Evolutionary conservation across 2,797 vertebrate species (phyloP).

Genomic region (Spatula versicolor): DNA sequence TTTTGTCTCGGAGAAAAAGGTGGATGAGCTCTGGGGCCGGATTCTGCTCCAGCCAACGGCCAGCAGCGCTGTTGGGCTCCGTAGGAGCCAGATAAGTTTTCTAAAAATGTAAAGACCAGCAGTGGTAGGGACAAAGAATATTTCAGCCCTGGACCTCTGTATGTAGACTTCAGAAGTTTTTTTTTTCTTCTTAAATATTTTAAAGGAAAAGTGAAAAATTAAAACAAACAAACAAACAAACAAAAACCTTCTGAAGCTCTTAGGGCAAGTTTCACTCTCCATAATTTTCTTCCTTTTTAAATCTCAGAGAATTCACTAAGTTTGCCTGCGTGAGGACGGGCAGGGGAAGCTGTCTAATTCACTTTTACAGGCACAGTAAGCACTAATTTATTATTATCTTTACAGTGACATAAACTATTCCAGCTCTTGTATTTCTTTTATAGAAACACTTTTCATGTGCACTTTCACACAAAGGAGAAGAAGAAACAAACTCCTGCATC

Average conservation of each 20-base stretch:
- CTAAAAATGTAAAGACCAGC: background rate
- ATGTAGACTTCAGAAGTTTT: background rate
- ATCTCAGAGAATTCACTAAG: background rate
- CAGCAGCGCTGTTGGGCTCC: background rate
- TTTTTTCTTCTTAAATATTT: no score
- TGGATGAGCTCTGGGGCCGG: constrained; percentile 20
- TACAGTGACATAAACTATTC: constrained; percentile 69
- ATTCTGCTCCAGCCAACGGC: background rate
- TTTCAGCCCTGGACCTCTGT: background rate
- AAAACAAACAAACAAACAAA: no score
- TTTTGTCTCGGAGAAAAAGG: constrained; percentile 68
- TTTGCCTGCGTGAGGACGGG: background rate
- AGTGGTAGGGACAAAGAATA: background rate
- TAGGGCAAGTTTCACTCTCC: background rate
- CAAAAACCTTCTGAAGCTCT: background rate
- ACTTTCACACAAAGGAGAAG: constrained; percentile 67
- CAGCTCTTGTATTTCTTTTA: constrained; percentile 68
- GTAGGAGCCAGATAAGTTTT: constrained; percentile 2
- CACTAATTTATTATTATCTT: constrained; percentile 68
- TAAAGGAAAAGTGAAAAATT: background rate
- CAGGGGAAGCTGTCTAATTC: constrained; percentile 22
- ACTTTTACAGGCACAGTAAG: constrained; percentile 42
- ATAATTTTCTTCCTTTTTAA: background rate
- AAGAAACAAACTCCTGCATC: constrained; percentile 69
- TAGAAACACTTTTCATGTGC: constrained; percentile 65